Percentiles rank a stretch among this genome's conserved stretches.
Evolutionary conservation across 1,140 invertebrate genomes (phyloP).

Genomic region (Goniozus legneri): DNA sequence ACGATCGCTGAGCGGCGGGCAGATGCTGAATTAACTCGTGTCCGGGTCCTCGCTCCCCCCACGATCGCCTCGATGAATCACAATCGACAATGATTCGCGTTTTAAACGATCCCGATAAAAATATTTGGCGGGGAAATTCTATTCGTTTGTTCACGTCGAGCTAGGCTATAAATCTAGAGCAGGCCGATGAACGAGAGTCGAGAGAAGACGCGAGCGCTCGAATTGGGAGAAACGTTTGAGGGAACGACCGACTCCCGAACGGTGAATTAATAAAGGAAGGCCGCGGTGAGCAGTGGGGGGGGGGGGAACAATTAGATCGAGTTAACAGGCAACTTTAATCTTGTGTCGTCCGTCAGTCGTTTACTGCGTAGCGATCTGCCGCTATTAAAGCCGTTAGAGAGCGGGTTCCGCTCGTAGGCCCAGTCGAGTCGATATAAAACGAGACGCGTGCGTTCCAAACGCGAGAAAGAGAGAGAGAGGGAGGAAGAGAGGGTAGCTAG

Average conservation of each 20-base stretch:
- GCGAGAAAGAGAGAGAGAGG: no score
- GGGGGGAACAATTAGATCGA: constrained; percentile 55
- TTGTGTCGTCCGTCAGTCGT: constrained; percentile 53
- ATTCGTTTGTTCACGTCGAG: no score
- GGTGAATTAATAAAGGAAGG: constrained; percentile 53
- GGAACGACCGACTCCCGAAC: constrained; percentile 25
- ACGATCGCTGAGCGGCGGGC: constrained; percentile 24
- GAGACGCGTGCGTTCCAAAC: no score
- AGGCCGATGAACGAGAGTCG: constrained; percentile 12
- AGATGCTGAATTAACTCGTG: constrained; percentile 35
- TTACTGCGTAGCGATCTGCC: constrained; percentile 53
- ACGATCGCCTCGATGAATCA: no score
- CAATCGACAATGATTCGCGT: no score
- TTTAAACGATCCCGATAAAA: no score
- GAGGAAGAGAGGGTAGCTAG: constrained; percentile 34
- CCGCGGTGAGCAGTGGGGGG: constrained; percentile 28
- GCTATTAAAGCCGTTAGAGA: constrained; percentile 51
- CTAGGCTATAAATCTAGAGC: no score
- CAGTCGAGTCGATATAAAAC: no score
- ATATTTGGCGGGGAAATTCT: no score
- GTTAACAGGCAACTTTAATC: constrained; percentile 55
- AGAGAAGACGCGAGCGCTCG: no score
- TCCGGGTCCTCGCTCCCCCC: no score
- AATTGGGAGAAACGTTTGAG: constrained; percentile 20
- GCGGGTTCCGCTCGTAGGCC: no score